Percentiles rank a stretch among this genome's conserved stretches.
These are phyloP conservation scores for Anas platyrhynchos DNA, from an alignment of 2,113 vertebrate species.

Conservation along the genomic window DNA sequence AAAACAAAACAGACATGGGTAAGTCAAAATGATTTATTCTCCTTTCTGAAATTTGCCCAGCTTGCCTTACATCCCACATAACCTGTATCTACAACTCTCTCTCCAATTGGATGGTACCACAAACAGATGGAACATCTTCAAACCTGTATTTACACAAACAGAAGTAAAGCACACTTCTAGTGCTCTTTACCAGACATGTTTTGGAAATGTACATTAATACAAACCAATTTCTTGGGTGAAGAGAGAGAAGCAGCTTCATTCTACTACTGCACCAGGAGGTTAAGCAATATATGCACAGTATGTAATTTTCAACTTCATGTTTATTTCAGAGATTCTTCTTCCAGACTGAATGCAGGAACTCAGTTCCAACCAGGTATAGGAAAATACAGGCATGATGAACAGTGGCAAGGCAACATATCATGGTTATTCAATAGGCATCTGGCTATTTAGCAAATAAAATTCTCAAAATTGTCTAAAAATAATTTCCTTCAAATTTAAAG, in stretches of 20 bases:
- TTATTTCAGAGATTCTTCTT: conserved; percentile 4
- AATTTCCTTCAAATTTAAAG: not conserved
- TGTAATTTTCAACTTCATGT: too few species aligned
- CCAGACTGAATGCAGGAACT: not conserved
- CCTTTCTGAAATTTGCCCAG: not conserved
- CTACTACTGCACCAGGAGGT: conserved; percentile 40
- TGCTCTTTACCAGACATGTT: not conserved
- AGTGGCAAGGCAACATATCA: not conserved
- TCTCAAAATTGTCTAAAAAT: not conserved
- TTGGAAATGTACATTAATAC: not conserved
- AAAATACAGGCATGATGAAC: not conserved
- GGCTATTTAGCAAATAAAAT: not conserved
- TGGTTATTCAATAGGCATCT: not conserved
- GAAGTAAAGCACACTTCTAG: not conserved
- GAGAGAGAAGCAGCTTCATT: conserved; percentile 2
- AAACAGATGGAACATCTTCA: not conserved
- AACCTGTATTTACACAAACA: not conserved
- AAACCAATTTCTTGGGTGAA: not conserved
- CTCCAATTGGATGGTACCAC: not conserved
- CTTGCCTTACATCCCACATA: not conserved
- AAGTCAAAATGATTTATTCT: not conserved
- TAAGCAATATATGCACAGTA: too few species aligned
- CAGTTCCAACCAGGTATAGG: not conserved
- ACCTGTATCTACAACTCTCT: not conserved
- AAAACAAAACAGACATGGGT: not conserved